Conservation (phyloP, 2,888 invertebrate species). For the Pollenia amentaria region DNA sequence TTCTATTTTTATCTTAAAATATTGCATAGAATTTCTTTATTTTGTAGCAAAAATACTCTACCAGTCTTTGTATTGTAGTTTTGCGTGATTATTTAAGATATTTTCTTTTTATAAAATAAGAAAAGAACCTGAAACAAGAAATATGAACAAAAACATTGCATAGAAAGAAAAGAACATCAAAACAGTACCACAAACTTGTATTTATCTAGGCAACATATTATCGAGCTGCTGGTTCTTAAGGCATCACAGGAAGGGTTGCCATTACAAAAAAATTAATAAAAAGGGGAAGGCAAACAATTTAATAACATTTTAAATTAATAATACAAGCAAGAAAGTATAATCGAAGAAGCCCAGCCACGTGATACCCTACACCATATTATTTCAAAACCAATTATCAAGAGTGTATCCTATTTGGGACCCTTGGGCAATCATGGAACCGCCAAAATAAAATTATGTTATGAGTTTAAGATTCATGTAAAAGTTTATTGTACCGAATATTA, state of each 20-base stretch:
- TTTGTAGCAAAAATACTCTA: not conserved
- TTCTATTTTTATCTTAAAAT: conserved; percentile 41
- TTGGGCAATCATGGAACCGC: too few relatives aligned
- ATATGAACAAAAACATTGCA: conserved; percentile 8
- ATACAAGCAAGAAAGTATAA: too few relatives aligned
- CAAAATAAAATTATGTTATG: too few relatives aligned
- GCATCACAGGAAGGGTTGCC: conserved; percentile 23
- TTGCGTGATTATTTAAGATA: conserved; percentile 53
- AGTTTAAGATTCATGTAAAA: too few relatives aligned
- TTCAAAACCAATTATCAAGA: too few relatives aligned
- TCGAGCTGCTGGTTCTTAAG: conserved; percentile 13
- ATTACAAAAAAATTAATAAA: not conserved
- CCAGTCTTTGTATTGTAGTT: not conserved
- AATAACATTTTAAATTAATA: too few relatives aligned
- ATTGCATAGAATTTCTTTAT: conserved; percentile 31
- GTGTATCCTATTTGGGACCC: too few relatives aligned
- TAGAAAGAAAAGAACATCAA: conserved; percentile 11
- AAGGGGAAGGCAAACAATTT: not conserved
- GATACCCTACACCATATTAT: too few relatives aligned
- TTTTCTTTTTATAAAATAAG: not conserved
- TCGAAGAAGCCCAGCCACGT: too few relatives aligned
- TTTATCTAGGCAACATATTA: conserved; percentile 27
- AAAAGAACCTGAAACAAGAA: not conserved
- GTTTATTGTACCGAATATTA: too few relatives aligned
- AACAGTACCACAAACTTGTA: conserved; percentile 11